Evolutionary conservation across 2,113 vertebrate species (phyloP), one percentile per base, ranked within the genome.

Genomic region (Phylloscopus trochilus): DNA sequence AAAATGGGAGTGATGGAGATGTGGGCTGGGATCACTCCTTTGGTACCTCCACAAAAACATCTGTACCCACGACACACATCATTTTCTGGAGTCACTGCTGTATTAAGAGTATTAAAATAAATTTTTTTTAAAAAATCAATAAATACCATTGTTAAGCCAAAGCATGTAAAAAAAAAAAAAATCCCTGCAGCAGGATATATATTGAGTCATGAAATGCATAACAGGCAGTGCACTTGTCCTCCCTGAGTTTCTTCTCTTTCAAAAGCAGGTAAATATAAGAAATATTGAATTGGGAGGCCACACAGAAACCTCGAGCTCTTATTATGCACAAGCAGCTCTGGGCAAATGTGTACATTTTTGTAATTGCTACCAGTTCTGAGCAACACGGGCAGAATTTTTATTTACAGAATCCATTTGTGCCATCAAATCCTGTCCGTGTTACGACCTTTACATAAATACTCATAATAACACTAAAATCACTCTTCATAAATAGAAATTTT

Each of bases 121-220:
- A 41, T n/a, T n/a, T n/a, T n/a, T n/a, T n/a, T n/a, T n/a, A 41
- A 41, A 41, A 68, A 92, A 93, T 96, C 92, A 81, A 94, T 94
- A 93, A 92, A 86, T 66, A 74, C 31, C n/a, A 51, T 81, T 87
- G 69, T 95, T 87, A 77, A 86, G 33, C 37, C 92, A 68, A 90
- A 76, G 44, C 70, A 30, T 19, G 39, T 49, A 51, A 89, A 41
- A 41, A 41, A 41, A 89, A 15, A 58, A 51, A 89, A 81, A 70
- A 63, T 59, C 83, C 76, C 83, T 70, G 68, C 76, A 77, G 95
- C 60, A 10, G 76, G 72, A 21, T 51, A 31, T 43, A 11, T 47
- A 86, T 41, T 43, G 74, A 92, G 79, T 26, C 76, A 59, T 63
- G 53, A 92, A 93, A 85, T 12, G 26, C 12, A 0, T 35, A 73